These are phyloP conservation scores for Anabacerthia variegaticeps DNA, from an alignment of 2,797 vertebrate genomes.

Conservation along the genomic window DNA sequence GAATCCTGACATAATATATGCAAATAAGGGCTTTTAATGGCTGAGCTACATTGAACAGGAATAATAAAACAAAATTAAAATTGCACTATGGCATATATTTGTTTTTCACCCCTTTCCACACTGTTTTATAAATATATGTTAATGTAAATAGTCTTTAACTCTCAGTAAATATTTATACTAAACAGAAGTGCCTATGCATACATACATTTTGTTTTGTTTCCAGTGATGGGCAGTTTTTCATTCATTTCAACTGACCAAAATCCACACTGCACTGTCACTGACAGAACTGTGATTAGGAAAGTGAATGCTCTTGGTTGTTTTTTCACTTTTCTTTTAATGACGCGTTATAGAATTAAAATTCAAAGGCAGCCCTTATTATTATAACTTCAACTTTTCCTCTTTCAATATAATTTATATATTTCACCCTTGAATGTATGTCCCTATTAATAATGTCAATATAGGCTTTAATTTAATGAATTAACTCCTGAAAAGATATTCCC, in stretches of 20 bases:
- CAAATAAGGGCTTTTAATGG: slow-evolving; percentile 70
- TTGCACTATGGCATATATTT: slow-evolving; percentile 18
- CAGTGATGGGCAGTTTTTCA: slow-evolving; percentile 22
- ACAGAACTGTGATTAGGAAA: slow-evolving; percentile 30
- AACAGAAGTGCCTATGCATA: slow-evolving; percentile 28
- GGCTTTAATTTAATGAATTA: neutral
- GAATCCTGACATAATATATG: slow-evolving; percentile 71
- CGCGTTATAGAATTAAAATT: neutral
- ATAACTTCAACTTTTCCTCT: neutral
- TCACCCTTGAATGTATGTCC: slow-evolving; percentile 8
- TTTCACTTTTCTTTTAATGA: neutral
- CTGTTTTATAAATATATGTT: slow-evolving; percentile 41
- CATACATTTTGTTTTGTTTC: slow-evolving; percentile 21
- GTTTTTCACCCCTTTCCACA: neutral
- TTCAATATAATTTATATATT: neutral
- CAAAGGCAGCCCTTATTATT: slow-evolving; percentile 6
- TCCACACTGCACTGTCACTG: slow-evolving; percentile 3
- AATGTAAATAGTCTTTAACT: slow-evolving; percentile 48
- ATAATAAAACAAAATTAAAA: slow-evolving; percentile 69
- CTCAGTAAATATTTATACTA: slow-evolving; percentile 36
- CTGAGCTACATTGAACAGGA: slow-evolving; percentile 61
- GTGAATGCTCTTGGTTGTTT: neutral
- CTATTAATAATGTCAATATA: slow-evolving; percentile 11
- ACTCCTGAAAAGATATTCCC: neutral
- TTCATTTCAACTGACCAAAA: slow-evolving; percentile 52